Percentiles rank a stretch among this genome's conserved stretches.
These are phyloP conservation scores for Oxytorus armatus DNA, from an alignment of 2,888 invertebrate genomes.

Conservation along the genomic window DNA sequence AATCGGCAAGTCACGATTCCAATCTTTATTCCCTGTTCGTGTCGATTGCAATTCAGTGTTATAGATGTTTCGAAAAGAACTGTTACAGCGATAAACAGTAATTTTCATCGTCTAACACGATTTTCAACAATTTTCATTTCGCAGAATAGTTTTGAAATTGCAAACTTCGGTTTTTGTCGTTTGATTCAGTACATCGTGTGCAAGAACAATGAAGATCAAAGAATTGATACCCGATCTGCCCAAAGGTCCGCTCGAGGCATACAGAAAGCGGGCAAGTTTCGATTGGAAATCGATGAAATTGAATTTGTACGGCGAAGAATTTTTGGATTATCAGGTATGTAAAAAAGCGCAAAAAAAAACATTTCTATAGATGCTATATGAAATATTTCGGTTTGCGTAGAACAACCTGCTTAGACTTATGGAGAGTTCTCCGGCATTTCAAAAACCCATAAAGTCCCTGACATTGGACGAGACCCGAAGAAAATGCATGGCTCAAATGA, in stretches of 20 bases:
- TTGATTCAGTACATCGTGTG: slow-evolving; percentile 26
- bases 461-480: slow-evolving; percentile 90
- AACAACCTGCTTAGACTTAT: slow-evolving; percentile 91
- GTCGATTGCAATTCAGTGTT: neutral
- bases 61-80: neutral
- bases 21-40: neutral
- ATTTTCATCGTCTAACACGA: neutral
- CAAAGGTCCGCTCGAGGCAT: slow-evolving; percentile 91
- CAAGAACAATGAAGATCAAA: slow-evolving; percentile 63
- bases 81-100: neutral
- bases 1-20: neutral
- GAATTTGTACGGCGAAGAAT: slow-evolving; percentile 91
- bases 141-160: neutral
- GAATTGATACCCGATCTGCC: slow-evolving; percentile 89
- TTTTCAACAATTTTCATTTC: neutral
- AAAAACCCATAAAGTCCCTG: slow-evolving; percentile 86
- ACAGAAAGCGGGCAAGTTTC: slow-evolving; percentile 92
- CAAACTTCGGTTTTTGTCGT: neutral
- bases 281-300: slow-evolving; percentile 94
- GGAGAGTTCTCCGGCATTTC: slow-evolving; percentile 91
- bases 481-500: slow-evolving; percentile 76
- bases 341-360: slow-evolving; percentile 1
- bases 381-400: slow-evolving; percentile 84
- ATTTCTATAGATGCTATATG: neutral
- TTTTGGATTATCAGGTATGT: slow-evolving; percentile 91